Evolutionary conservation across 2,113 vertebrate species (phyloP), one percentile per base, ranked within the genome.

Genomic region (Brachyistius frenatus): DNA sequence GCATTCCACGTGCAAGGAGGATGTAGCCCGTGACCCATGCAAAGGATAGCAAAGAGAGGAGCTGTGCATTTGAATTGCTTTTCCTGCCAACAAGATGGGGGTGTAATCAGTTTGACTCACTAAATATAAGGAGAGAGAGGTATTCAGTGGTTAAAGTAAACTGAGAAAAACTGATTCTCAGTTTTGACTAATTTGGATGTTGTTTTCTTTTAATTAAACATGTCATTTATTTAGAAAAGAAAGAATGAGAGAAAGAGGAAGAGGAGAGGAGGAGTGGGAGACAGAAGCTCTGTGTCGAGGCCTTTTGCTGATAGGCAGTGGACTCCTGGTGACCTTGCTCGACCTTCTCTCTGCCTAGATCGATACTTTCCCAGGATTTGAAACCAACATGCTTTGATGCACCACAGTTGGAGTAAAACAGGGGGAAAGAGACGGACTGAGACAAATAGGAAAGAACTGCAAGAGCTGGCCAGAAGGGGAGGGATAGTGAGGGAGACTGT

Each of bases 321-420:
- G 86, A 76, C 84, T 88, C 75, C 88, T 83, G 85, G 80, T 89
- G 90, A 93, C 92, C 92, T 86, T 84, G 78, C 76, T 70, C 66
- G 82, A 83, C 86, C 89, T 87, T 73, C 73, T 85, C 70, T 62
- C 80, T 56, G 30, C 44, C 82, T 52, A 37, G 86, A 94, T 93
- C 93, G 83, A 93, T 93, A 92, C 78, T 90, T 93, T 92, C 86
- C 86, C 83, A 90, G 84, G 89, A 90, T 90, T 86, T 92, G 72
- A 74, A 89, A 92, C 76, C 79, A 79, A 86, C 88, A 85, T 57
- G 82, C 88, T 93, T 92, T 93, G 90, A 91, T 91, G 88, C 77
- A 85, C 77, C 55, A 60, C 78, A 62, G 85, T 66, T 16, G 67
- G 83, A 69, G 78, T 84, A 74, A 82, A 91, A 89, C 64, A 60